Percentiles rank a stretch among this genome's conserved stretches.
Evolutionary conservation across 2,888 invertebrate species (phyloP).

Genomic region (Andrena fulva): DNA sequence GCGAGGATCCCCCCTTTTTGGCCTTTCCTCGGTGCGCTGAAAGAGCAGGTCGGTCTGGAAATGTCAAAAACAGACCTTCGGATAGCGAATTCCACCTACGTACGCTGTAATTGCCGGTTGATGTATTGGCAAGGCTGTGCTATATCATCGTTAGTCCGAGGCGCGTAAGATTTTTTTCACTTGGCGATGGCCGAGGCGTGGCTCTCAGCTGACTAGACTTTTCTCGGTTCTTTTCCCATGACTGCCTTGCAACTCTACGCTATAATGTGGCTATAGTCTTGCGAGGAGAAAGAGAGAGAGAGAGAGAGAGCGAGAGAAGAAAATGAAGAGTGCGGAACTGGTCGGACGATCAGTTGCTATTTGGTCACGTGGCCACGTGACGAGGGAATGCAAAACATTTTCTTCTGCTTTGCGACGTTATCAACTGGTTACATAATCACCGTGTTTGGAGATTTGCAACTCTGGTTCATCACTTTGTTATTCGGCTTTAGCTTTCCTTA

Average conservation of each 20-base stretch:
- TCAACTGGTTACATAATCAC: too few relatives aligned
- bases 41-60: constrained; percentile 17
- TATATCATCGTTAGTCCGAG: constrained; percentile 8
- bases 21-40: background rate
- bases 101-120: constrained; percentile 2
- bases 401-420: too few relatives aligned
- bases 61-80: constrained; percentile 45
- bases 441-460: too few relatives aligned
- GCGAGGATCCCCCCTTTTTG: background rate
- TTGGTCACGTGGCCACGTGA: too few relatives aligned
- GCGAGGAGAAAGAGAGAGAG: too few relatives aligned
- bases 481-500: too few relatives aligned
- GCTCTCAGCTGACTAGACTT: constrained; percentile 8
- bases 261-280: too few relatives aligned
- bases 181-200: constrained; percentile 40
- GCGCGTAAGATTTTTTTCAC: constrained; percentile 15
- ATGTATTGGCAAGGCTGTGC: background rate
- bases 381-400: too few relatives aligned
- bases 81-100: background rate
- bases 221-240: background rate
- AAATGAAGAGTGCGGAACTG: too few relatives aligned
- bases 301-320: too few relatives aligned
- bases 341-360: too few relatives aligned
- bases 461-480: too few relatives aligned
- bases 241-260: background rate